A percentile compares a stretch with the other conserved stretches of the same genome.
Conservation (phyloP, 2,797 vertebrate species). For the Rhinogobio ventralis region DNA sequence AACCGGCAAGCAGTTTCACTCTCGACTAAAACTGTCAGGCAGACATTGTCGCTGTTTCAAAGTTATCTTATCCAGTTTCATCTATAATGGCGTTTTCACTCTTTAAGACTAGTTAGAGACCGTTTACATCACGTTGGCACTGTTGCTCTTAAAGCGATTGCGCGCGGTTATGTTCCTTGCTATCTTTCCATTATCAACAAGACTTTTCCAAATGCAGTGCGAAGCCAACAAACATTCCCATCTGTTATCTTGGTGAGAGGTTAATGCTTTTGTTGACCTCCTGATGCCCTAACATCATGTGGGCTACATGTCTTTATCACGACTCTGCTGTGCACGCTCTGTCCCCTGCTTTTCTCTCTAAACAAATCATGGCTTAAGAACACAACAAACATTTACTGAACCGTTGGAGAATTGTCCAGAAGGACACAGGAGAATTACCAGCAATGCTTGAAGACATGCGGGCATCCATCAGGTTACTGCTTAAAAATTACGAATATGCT, state of each 20-base stretch:
- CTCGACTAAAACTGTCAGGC: neutral
- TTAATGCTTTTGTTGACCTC: conserved; percentile 56
- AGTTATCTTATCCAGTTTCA: conserved; percentile 33
- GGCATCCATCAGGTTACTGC: conserved; percentile 8
- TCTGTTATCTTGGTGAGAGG: conserved; percentile 55
- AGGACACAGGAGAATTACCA: conserved; percentile 27
- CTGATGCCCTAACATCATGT: conserved; percentile 45
- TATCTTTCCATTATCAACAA: conserved; percentile 49
- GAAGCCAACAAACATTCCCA: conserved; percentile 53
- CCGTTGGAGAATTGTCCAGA: neutral
- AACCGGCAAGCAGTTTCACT: conserved; percentile 4
- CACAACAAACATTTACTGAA: conserved; percentile 31
- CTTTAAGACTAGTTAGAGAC: conserved; percentile 18
- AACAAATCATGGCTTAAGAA: conserved; percentile 44
- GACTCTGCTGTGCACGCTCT: conserved; percentile 1
- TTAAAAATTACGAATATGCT: neutral
- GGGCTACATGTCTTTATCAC: conserved; percentile 51
- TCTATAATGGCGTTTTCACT: conserved; percentile 23
- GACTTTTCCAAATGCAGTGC: conserved; percentile 32
- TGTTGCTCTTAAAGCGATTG: neutral
- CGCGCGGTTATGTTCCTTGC: neutral
- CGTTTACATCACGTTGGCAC: conserved; percentile 11
- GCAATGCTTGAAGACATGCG: neutral
- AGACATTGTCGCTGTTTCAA: neutral
- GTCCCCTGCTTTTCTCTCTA: neutral